Conservation (phyloP, 2,888 invertebrate genomes). For the Volucella inanis region DNA sequence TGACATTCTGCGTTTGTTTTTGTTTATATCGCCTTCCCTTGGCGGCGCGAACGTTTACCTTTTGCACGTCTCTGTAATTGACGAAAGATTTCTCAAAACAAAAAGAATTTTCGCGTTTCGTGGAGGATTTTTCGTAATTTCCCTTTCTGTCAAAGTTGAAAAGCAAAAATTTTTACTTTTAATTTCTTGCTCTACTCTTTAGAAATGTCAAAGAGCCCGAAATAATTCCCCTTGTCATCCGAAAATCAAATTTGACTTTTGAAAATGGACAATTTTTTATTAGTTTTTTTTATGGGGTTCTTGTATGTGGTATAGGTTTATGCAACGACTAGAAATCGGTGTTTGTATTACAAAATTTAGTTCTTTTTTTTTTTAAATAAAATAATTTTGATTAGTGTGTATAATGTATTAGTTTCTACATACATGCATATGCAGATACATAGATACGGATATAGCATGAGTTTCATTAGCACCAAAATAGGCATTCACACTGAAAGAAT, state of each 20-base stretch:
- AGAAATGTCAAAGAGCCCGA: constrained; percentile 59
- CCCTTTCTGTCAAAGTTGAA: constrained; percentile 65
- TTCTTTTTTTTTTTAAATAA: background rate
- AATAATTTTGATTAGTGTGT: background rate
- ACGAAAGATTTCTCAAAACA: constrained; percentile 73
- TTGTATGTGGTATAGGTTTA: background rate
- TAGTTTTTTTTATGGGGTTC: background rate
- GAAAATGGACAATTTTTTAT: constrained; percentile 10
- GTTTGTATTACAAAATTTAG: background rate
- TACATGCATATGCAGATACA: no score
- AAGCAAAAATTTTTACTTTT: constrained; percentile 44
- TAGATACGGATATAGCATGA: no score
- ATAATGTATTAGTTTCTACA: no score
- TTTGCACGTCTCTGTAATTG: constrained; percentile 66
- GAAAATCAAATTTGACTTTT: constrained; percentile 39
- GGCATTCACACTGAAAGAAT: no score
- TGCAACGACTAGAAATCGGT: background rate
- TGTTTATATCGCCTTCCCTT: constrained; percentile 66
- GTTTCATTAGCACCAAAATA: no score
- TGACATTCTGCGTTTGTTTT: constrained; percentile 67
- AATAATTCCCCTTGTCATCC: constrained; percentile 8
- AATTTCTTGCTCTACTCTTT: background rate
- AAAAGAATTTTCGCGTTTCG: constrained; percentile 67
- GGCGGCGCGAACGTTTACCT: constrained; percentile 68
- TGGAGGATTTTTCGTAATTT: constrained; percentile 73